Evolutionary conservation across 2,113 vertebrate genomes (phyloP), one percentile per base, ranked within the genome.

Genomic region (Lophotis ruficrista): DNA sequence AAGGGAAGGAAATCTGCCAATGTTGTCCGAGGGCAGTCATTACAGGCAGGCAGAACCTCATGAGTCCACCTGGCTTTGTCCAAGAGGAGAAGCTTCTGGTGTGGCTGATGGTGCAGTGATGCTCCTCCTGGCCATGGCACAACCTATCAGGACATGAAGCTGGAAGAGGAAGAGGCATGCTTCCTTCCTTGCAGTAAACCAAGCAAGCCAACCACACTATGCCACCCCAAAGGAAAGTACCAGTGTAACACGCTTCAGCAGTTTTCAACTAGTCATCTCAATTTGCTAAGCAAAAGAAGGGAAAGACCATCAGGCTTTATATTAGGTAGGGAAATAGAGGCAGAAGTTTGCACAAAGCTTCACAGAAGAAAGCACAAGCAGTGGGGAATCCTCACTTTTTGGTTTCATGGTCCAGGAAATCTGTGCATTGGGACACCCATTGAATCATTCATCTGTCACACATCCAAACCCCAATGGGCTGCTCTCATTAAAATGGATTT

Each of bases 1-100:
- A 91, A 78, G 71, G 21, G 56, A 70, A 94, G 71, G 68, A 95
- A 94, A 94, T 77, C 66, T 85, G 47, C 90, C 85, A 62, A 7
- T 54, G 53, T 92, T 66, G 86, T 82, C 89, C 1, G 0, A 92
- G 73, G 70, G 89, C 65, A 85, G 33, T 56, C 66, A 65, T 50
- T 50, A 48, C 31, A 47, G 68, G 38, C 53, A 70, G 25, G 31
- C 28, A 66, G 78, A 89, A 69, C 20, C 57, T 87, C 43, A 28
- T 16, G 41, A 80, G 37, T 58, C 61, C 69, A 78, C 33, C 70
- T 75, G 57, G 47, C 61, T 76, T 80, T 83, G 66, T 83, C 23
- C 65, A 72, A 37, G 60, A 82, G 48, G 51, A 81, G 73, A 82
- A 85, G 70, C 30, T 38, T 60, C 48, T 75, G 33, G 25, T 9